phyloP scores from a whole-genome alignment of 2,888 invertebrate species.

The Parnassius apollo region DNA sequence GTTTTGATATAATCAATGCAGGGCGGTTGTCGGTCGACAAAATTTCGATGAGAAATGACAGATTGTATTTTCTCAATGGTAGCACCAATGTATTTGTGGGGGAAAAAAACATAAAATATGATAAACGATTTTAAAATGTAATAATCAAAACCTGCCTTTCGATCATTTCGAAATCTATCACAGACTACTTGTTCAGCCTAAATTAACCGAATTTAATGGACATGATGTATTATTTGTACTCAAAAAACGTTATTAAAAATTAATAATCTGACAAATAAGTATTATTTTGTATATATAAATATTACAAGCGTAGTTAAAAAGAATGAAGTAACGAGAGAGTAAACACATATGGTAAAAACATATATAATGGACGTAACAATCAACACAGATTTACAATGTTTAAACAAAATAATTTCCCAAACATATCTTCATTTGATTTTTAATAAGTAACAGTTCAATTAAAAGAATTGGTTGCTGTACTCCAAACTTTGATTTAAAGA shows the following conservation, averaged over 20 bases:
- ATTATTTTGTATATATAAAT: too few relatives aligned
- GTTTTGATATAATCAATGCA: constrained; percentile 68
- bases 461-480: too few relatives aligned
- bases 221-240: neutral
- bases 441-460: too few relatives aligned
- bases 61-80: constrained; percentile 18
- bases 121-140: neutral
- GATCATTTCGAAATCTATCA: constrained; percentile 24
- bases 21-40: constrained; percentile 37
- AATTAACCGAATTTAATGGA: neutral
- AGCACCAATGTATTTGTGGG: constrained; percentile 30
- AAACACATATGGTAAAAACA: neutral
- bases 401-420: too few relatives aligned
- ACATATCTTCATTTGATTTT: too few relatives aligned
- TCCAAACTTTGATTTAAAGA: neutral
- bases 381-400: neutral
- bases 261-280: too few relatives aligned
- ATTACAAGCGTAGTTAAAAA: too few relatives aligned
- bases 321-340: too few relatives aligned
- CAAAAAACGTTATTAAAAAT: neutral
- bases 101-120: constrained; percentile 5
- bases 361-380: neutral
- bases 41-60: constrained; percentile 28
- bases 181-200: constrained; percentile 15
- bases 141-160: constrained; percentile 19